A percentile compares a stretch with the other conserved stretches of the same genome.
These are phyloP conservation scores for Carcina quercana DNA, from an alignment of 2,888 invertebrate genomes.

Conservation along the genomic window DNA sequence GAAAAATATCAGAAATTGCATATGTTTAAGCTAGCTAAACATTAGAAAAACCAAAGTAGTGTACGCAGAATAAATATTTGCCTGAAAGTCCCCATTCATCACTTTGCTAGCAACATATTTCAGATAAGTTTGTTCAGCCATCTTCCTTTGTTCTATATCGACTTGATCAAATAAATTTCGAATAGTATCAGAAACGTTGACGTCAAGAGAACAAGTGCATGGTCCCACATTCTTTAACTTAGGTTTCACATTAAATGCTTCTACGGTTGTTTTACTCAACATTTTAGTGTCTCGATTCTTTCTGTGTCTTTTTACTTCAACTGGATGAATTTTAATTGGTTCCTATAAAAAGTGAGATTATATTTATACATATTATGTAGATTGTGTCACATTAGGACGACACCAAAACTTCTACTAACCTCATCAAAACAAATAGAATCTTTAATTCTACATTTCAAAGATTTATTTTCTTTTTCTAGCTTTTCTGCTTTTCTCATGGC, in stretches of 20 bases:
- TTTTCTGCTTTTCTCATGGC: conserved; percentile 58
- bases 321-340: conserved; percentile 32
- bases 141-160: conserved; percentile 50
- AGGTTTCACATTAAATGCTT: conserved; percentile 52
- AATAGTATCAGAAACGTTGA: conserved; percentile 57
- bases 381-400: too few relatives aligned
- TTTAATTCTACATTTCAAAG: conserved; percentile 34
- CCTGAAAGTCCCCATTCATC: conserved; percentile 42
- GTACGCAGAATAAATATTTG: conserved; percentile 21
- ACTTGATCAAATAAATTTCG: conserved; percentile 63
- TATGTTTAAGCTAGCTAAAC: not conserved
- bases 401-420: too few relatives aligned
- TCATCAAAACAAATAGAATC: conserved; percentile 27
- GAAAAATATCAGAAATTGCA: too few relatives aligned
- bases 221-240: conserved; percentile 40
- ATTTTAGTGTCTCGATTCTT: conserved; percentile 29
- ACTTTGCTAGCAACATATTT: conserved; percentile 62
- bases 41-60: not conserved
- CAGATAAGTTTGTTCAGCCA: conserved; percentile 51
- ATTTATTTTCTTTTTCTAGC: conserved; percentile 50
- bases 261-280: conserved; percentile 51
- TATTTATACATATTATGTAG: too few relatives aligned
- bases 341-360: too few relatives aligned
- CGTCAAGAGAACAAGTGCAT: conserved; percentile 56
- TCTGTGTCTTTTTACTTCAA: conserved; percentile 32